These are phyloP conservation scores for Perca schrenkii DNA, from an alignment of 2,113 vertebrate genomes.

Conservation along the genomic window DNA sequence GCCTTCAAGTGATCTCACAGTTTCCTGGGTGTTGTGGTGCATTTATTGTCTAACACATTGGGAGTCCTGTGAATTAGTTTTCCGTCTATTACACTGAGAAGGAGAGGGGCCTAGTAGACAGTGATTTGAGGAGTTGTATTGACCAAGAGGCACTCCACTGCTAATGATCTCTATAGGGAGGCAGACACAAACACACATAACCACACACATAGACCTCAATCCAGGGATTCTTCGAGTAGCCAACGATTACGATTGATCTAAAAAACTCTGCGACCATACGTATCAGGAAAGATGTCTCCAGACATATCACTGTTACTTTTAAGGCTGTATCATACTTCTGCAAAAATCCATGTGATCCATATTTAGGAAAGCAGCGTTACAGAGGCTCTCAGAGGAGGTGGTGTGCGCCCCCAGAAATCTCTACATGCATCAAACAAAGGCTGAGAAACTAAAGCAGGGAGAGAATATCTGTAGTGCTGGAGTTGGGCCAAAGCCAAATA, in stretches of 20 bases:
- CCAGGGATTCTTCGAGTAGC: slow-evolving; percentile 7
- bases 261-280: slow-evolving; percentile 7
- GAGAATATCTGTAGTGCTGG: slow-evolving; percentile 19
- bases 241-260: slow-evolving; percentile 50
- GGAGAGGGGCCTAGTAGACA: neutral
- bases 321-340: slow-evolving; percentile 10
- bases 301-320: slow-evolving; percentile 16
- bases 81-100: slow-evolving; percentile 34
- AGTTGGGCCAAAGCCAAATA: slow-evolving; percentile 20
- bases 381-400: slow-evolving; percentile 29
- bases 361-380: slow-evolving; percentile 39
- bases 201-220: neutral
- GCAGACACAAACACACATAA: slow-evolving; percentile 22
- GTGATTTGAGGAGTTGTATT: slow-evolving; percentile 48
- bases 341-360: slow-evolving; percentile 31
- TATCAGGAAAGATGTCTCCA: slow-evolving; percentile 29
- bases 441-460: slow-evolving; percentile 8
- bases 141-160: slow-evolving; percentile 51
- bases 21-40: slow-evolving; percentile 48
- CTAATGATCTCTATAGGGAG: slow-evolving; percentile 72
- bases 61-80: slow-evolving; percentile 60
- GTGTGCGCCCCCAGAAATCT: slow-evolving; percentile 21
- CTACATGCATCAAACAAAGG: slow-evolving; percentile 48
- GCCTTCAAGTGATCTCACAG: slow-evolving; percentile 47
- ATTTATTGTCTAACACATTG: slow-evolving; percentile 63